Conservation (phyloP, 2,797 vertebrate genomes). For the Chelonia mydas region DNA sequence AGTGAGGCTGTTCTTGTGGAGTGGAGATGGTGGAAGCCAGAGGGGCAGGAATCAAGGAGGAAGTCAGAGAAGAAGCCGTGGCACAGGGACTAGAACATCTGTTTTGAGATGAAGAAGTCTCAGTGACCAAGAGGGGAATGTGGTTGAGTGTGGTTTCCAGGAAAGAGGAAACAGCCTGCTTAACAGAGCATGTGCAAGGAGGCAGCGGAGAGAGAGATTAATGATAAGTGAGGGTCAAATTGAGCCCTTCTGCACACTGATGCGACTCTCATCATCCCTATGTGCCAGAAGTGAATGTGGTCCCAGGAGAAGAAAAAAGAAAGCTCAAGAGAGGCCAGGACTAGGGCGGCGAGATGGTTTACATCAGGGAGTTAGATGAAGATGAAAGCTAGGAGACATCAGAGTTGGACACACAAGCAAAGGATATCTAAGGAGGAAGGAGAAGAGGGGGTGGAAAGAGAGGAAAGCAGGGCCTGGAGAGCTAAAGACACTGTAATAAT, state of each 20-base stretch:
- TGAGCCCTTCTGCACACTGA: neutral
- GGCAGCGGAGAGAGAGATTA: neutral
- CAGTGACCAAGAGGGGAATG: neutral
- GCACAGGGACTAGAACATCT: neutral
- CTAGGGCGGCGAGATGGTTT: neutral
- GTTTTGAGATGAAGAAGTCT: neutral
- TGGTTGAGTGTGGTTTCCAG: neutral
- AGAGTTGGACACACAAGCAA: conserved; percentile 35
- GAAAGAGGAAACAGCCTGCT: neutral
- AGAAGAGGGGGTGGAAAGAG: neutral
- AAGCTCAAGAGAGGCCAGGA: neutral
- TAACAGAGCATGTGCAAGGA: neutral
- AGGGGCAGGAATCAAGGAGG: neutral
- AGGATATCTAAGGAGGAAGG: conserved; percentile 55
- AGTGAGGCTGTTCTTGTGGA: neutral
- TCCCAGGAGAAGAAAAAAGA: neutral
- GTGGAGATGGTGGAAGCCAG: neutral
- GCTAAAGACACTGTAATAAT: conserved; percentile 37
- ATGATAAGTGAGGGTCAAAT: neutral
- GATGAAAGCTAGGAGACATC: neutral
- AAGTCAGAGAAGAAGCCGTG: neutral
- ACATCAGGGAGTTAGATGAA: conserved; percentile 51
- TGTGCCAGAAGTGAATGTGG: neutral
- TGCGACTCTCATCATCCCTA: neutral
- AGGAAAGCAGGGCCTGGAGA: conserved; percentile 21